A percentile compares a stretch with the other conserved stretches of the same genome.
phyloP scores from a whole-genome alignment of 2,888 invertebrate species.

The Portevinia maculata region DNA sequence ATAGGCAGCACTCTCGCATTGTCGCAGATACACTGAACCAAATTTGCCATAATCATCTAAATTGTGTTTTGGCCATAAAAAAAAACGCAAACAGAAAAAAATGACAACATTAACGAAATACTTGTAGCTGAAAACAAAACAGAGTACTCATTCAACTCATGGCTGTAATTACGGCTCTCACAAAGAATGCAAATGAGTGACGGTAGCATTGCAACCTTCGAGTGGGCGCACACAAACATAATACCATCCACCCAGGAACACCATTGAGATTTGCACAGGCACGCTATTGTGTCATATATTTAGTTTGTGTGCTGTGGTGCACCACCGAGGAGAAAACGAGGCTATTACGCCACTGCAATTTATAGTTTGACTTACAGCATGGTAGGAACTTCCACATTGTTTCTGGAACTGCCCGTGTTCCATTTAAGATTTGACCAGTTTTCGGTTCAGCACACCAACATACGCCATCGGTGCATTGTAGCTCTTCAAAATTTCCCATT shows the following conservation, averaged over 20 bases:
- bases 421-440: conserved; percentile 85
- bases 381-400: conserved; percentile 85
- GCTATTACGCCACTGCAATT: no score
- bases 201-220: conserved; percentile 62
- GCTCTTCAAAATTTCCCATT: conserved; percentile 87
- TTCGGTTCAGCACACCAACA: conserved; percentile 88
- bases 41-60: conserved; percentile 78
- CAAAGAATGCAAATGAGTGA: conserved; percentile 38
- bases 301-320: conserved; percentile 13
- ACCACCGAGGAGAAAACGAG: no score
- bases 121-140: background rate
- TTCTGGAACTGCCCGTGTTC: conserved; percentile 84
- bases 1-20: conserved; percentile 87
- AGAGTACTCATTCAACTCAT: background rate
- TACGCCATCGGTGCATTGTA: conserved; percentile 87
- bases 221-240: conserved; percentile 18
- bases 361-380: conserved; percentile 85
- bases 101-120: conserved; percentile 16
- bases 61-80: conserved; percentile 25
- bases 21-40: conserved; percentile 86
- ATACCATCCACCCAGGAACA: background rate
- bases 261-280: conserved; percentile 15
- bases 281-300: conserved; percentile 51
- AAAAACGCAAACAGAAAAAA: conserved; percentile 11
- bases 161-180: conserved; percentile 19